A percentile compares a stretch with the other conserved stretches of the same genome.
These are phyloP conservation scores for Drosophila fulvimacula DNA, from an alignment of 2,888 invertebrate species.

Conservation along the genomic window DNA sequence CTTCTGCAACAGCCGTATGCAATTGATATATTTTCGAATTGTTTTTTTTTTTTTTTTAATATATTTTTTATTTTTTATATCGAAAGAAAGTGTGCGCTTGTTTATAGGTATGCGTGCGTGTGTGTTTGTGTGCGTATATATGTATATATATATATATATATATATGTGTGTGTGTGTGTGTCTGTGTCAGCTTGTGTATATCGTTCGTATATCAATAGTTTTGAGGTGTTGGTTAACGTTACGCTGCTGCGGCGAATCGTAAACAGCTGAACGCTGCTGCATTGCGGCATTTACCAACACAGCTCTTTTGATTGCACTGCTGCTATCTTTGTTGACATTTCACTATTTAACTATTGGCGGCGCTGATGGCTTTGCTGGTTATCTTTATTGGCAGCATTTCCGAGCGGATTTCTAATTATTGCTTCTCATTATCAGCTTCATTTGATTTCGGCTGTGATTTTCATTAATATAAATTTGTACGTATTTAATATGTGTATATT, in stretches of 20 bases:
- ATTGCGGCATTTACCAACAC: constrained; percentile 27
- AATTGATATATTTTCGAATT: constrained; percentile 8
- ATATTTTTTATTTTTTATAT: constrained; percentile 26
- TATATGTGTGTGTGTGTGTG: background rate
- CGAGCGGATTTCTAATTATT: background rate
- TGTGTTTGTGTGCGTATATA: constrained; percentile 2
- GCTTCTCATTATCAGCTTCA: no score
- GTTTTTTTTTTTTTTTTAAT: background rate
- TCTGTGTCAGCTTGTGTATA: constrained; percentile 7
- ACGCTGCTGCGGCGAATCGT: constrained; percentile 10
- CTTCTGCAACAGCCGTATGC: constrained; percentile 9
- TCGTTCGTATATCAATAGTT: constrained; percentile 39
- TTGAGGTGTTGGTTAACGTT: constrained; percentile 34
- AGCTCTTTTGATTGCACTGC: background rate
- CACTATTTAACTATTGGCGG: no score
- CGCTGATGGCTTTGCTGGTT: no score
- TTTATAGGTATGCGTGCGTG: background rate
- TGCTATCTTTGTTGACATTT: background rate
- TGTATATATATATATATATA: no score
- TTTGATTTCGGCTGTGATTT: no score
- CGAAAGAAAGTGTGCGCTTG: constrained; percentile 52
- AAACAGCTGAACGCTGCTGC: constrained; percentile 30
- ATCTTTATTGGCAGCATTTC: no score
- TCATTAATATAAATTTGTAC: no score
- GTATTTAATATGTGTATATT: no score